These are phyloP conservation scores for Plutella xylostella DNA, from an alignment of 2,888 invertebrate genomes.

Conservation along the genomic window DNA sequence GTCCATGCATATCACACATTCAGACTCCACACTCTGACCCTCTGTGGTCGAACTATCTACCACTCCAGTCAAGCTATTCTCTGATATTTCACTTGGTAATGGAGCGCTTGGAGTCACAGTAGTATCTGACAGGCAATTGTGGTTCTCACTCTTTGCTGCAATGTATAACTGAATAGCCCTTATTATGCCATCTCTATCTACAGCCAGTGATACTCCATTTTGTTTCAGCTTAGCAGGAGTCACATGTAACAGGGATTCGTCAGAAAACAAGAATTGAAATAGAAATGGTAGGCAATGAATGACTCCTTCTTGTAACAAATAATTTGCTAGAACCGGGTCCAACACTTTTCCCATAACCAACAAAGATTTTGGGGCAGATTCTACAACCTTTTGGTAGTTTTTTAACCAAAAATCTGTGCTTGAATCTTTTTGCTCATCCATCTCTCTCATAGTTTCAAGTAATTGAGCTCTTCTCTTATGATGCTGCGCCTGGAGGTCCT, in stretches of 20 bases:
- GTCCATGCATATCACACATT: conserved; percentile 90
- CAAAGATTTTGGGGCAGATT: conserved; percentile 77
- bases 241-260: conserved; percentile 61
- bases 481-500: conserved; percentile 78
- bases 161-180: conserved; percentile 73
- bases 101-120: conserved; percentile 35
- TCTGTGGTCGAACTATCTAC: conserved; percentile 33
- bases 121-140: conserved; percentile 25
- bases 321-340: conserved; percentile 76
- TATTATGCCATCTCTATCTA: conserved; percentile 72
- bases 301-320: conserved; percentile 77
- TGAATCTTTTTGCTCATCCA: conserved; percentile 72
- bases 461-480: conserved; percentile 74
- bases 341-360: conserved; percentile 71
- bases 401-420: conserved; percentile 78
- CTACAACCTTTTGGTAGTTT: conserved; percentile 86
- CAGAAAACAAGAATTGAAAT: conserved; percentile 68
- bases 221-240: conserved; percentile 66
- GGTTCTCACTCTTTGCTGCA: conserved; percentile 38
- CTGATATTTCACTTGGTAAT: conserved; percentile 23
- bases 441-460: conserved; percentile 75
- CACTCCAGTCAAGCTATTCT: conserved; percentile 39
- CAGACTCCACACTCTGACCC: conserved; percentile 54
- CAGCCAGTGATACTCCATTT: conserved; percentile 65
- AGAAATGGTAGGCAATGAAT: conserved; percentile 83